phyloP scores from a whole-genome alignment of 2,113 vertebrate genomes.

The Onychostoma macrolepis region DNA sequence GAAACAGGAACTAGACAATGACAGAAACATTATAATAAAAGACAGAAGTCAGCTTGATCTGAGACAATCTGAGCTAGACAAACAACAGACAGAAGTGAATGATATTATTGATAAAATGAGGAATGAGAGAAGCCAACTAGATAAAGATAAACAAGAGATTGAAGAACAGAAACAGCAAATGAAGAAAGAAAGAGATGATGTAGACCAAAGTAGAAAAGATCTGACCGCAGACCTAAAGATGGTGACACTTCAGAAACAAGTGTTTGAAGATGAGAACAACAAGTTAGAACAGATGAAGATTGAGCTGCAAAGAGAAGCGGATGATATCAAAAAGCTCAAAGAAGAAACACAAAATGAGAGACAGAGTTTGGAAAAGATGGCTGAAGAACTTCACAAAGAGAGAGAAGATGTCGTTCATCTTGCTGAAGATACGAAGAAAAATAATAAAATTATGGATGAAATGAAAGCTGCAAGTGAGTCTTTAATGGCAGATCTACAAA shows the following conservation, averaged over 20 bases:
- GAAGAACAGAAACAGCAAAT: neutral
- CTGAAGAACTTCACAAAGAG: neutral
- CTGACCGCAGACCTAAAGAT: too few species aligned
- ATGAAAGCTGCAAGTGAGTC: neutral
- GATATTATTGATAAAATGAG: neutral
- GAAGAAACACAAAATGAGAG: conserved; percentile 39
- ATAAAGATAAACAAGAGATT: conserved; percentile 2
- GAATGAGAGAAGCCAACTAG: neutral
- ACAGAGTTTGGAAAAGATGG: conserved; percentile 19
- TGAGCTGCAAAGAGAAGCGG: too few species aligned
- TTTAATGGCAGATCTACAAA: neutral
- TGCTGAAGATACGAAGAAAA: neutral
- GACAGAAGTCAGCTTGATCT: too few species aligned
- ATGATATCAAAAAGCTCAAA: too few species aligned
- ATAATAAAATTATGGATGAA: neutral
- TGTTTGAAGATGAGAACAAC: too few species aligned
- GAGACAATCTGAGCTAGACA: conserved; percentile 4
- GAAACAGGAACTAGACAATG: neutral
- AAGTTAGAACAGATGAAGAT: too few species aligned
- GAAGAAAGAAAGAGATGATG: neutral
- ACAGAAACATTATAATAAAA: too few species aligned
- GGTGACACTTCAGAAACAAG: neutral
- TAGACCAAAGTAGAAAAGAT: neutral
- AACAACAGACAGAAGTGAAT: neutral
- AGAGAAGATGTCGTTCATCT: neutral